Percentiles rank a stretch among this genome's conserved stretches.
phyloP scores from a whole-genome alignment of 2,797 vertebrate species.

The Helicolenus hilgendorfi region DNA sequence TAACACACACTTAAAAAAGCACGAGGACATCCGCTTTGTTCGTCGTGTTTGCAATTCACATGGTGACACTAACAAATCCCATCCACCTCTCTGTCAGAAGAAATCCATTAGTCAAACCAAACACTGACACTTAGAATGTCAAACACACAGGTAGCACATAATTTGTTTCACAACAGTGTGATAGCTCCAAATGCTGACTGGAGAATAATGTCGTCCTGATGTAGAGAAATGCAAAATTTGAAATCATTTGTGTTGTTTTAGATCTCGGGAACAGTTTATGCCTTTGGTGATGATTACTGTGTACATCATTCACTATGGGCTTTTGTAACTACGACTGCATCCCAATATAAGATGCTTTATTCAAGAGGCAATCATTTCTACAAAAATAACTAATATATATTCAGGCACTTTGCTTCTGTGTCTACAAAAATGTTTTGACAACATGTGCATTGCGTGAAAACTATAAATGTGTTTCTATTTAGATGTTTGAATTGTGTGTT shows the following conservation, averaged over 20 bases:
- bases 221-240: slow-evolving; percentile 56
- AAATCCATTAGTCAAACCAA: slow-evolving; percentile 82
- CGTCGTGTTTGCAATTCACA: slow-evolving; percentile 66
- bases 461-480: slow-evolving; percentile 24
- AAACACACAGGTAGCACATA: slow-evolving; percentile 72
- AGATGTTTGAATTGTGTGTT: slow-evolving; percentile 33
- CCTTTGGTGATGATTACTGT: slow-evolving; percentile 70
- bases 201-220: slow-evolving; percentile 60
- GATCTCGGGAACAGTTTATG: slow-evolving; percentile 69
- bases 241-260: slow-evolving; percentile 65
- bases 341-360: slow-evolving; percentile 43
- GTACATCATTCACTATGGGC: slow-evolving; percentile 45
- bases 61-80: slow-evolving; percentile 71
- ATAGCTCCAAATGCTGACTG: slow-evolving; percentile 66
- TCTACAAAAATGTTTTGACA: slow-evolving; percentile 26
- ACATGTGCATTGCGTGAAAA: slow-evolving; percentile 9
- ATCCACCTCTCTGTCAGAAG: slow-evolving; percentile 73
- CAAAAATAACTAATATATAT: not conserved
- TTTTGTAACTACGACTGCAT: slow-evolving; percentile 30
- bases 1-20: slow-evolving; percentile 65
- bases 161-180: slow-evolving; percentile 76
- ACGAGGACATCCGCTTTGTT: slow-evolving; percentile 61
- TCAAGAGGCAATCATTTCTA: slow-evolving; percentile 24
- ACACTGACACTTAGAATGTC: slow-evolving; percentile 76
- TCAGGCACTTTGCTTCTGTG: not conserved